Percentiles rank a stretch among this genome's conserved stretches.
Evolutionary conservation across 2,113 vertebrate genomes (phyloP).

Genomic region (Argyrosomus japonicus): DNA sequence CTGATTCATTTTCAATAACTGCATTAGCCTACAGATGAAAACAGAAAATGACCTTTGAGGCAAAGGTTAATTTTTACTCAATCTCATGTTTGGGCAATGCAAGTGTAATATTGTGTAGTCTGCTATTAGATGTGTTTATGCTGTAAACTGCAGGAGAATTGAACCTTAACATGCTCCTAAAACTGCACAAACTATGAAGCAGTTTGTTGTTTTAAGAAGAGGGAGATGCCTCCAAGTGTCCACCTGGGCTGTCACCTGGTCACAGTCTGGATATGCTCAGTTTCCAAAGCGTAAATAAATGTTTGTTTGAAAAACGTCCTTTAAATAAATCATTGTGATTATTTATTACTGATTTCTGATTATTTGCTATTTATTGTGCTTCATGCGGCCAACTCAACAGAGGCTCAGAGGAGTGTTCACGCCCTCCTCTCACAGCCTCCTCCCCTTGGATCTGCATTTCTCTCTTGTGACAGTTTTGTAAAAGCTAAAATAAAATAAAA

Average conservation of each 20-base stretch:
- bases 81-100: constrained; percentile 2
- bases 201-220: constrained; percentile 8
- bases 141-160: neutral
- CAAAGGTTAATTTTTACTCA: constrained; percentile 14
- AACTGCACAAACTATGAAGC: constrained; percentile 1
- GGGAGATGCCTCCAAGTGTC: neutral
- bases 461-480: neutral
- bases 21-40: constrained; percentile 49
- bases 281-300: neutral
- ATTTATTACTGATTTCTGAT: neutral
- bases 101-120: neutral
- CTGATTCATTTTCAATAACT: constrained; percentile 72
- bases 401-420: neutral
- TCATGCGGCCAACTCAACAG: neutral
- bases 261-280: neutral
- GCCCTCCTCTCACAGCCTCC: constrained; percentile 4
- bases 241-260: constrained; percentile 8
- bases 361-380: neutral
- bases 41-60: constrained; percentile 43
- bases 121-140: neutral
- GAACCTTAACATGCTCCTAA: neutral
- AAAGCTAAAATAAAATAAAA: neutral
- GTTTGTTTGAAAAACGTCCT: neutral
- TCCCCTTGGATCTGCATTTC: neutral
- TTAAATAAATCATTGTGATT: neutral